A percentile compares a stretch with the other conserved stretches of the same genome.
phyloP scores from a whole-genome alignment of 2,888 invertebrate genomes.

The Nymphalis urticae region DNA sequence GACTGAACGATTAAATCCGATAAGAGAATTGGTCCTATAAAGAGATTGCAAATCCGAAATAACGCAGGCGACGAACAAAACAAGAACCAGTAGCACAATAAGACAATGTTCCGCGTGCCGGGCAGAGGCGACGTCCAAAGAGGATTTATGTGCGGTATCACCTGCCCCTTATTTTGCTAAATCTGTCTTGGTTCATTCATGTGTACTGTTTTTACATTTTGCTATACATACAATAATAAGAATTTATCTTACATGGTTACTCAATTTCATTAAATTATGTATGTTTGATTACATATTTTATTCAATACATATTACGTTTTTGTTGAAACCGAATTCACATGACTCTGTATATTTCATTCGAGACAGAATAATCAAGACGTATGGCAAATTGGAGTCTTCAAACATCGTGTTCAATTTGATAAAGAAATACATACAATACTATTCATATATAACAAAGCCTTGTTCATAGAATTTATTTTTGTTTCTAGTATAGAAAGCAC shows the following conservation, averaged over 20 bases:
- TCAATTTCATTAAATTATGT: background rate
- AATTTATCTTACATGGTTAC: background rate
- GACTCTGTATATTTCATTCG: background rate
- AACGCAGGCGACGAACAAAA: conserved; percentile 69
- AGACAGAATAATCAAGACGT: conserved; percentile 12
- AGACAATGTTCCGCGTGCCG: conserved; percentile 77
- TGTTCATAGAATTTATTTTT: background rate
- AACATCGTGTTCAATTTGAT: conserved; percentile 5
- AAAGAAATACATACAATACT: background rate
- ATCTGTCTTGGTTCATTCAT: conserved; percentile 44
- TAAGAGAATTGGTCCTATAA: conserved; percentile 47
- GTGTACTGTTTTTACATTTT: conserved; percentile 34
- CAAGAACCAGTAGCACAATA: conserved; percentile 65
- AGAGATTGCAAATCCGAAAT: conserved; percentile 69
- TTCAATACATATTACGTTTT: background rate
- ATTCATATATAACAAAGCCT: background rate
- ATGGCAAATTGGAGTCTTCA: conserved; percentile 14
- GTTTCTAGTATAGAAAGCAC: background rate
- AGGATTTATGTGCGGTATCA: conserved; percentile 69
- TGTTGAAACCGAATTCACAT: background rate
- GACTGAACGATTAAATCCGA: conserved; percentile 33
- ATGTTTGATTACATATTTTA: background rate
- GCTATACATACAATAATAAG: background rate
- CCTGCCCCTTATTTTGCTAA: conserved; percentile 53
- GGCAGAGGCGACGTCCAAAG: conserved; percentile 58